These are phyloP conservation scores for Urechis unicinctus DNA, from an alignment of 2,888 invertebrate genomes.

Conservation along the genomic window DNA sequence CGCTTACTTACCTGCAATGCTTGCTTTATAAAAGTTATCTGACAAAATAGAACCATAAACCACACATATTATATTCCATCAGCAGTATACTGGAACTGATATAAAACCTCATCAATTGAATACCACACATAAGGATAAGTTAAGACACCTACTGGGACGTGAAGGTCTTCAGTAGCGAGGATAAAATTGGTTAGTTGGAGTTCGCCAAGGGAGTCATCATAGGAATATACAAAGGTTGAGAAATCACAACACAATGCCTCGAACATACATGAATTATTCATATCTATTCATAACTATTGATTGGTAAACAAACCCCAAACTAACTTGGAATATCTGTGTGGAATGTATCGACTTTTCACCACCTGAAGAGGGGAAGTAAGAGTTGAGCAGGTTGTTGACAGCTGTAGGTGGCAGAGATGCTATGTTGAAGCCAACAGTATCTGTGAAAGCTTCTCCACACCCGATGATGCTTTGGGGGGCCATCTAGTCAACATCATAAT, in stretches of 20 bases:
- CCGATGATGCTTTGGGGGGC: conserved; percentile 73
- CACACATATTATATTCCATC: neutral
- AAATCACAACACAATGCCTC: conserved; percentile 79
- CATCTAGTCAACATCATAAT: too few relatives aligned
- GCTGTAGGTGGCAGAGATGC: conserved; percentile 56
- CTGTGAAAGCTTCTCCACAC: conserved; percentile 82
- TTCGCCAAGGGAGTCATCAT: conserved; percentile 61
- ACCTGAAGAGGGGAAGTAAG: too few relatives aligned
- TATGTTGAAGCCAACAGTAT: conserved; percentile 66
- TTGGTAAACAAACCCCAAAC: neutral
- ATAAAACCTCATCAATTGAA: too few relatives aligned
- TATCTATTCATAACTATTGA: neutral
- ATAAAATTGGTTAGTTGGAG: conserved; percentile 59
- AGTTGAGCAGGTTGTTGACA: conserved; percentile 54
- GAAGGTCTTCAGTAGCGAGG: conserved; percentile 65
- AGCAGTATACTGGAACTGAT: too few relatives aligned
- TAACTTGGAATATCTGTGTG: too few relatives aligned
- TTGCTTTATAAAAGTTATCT: conserved; percentile 50
- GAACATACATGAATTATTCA: neutral
- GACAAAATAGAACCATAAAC: conserved; percentile 3
- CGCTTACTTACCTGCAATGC: conserved; percentile 36
- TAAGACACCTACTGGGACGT: conserved; percentile 53
- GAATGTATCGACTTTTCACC: conserved; percentile 46
- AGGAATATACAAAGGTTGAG: conserved; percentile 73
- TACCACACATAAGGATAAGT: neutral